A percentile compares a stretch with the other conserved stretches of the same genome.
Evolutionary conservation across 1,140 invertebrate genomes (phyloP).

Genomic region (Drosophila athabasca): DNA sequence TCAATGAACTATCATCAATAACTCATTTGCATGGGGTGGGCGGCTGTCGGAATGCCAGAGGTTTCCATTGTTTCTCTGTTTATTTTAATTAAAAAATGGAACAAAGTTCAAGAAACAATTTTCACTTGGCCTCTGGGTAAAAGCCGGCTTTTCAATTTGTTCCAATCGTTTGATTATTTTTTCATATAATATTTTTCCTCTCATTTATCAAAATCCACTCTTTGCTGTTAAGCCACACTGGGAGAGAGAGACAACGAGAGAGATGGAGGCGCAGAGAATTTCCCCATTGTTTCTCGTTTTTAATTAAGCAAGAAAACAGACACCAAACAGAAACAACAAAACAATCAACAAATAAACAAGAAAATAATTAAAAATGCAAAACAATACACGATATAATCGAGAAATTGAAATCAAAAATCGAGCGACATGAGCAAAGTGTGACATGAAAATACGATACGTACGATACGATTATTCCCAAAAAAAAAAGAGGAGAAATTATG

Average conservation of each 20-base stretch:
- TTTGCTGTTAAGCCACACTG: too few species aligned
- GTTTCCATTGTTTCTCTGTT: neutral
- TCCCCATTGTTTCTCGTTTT: constrained; percentile 55
- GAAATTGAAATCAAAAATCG: constrained; percentile 26
- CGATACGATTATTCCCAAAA: neutral
- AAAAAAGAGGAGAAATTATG: constrained; percentile 37
- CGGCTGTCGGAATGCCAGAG: constrained; percentile 8
- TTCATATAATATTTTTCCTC: constrained; percentile 7
- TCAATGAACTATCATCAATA: constrained; percentile 21
- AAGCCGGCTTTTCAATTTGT: too few species aligned
- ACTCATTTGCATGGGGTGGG: constrained; percentile 41
- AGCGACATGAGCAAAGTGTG: constrained; percentile 36
- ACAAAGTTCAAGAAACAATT: constrained; percentile 4
- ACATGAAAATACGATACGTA: constrained; percentile 7
- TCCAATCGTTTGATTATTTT: constrained; percentile 21
- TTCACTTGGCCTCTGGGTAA: neutral
- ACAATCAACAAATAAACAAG: constrained; percentile 47
- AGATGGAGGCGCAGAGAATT: constrained; percentile 22
- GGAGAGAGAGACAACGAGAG: too few species aligned
- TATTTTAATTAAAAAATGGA: constrained; percentile 6
- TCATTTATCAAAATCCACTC: too few species aligned
- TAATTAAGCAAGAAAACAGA: constrained; percentile 42
- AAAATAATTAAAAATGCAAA: constrained; percentile 47
- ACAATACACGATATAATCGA: constrained; percentile 24
- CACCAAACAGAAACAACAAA: constrained; percentile 24